Percentiles rank a stretch among this genome's conserved stretches.
phyloP scores from a whole-genome alignment of 2,888 invertebrate species.

The Prostheceraeus crozeri region DNA sequence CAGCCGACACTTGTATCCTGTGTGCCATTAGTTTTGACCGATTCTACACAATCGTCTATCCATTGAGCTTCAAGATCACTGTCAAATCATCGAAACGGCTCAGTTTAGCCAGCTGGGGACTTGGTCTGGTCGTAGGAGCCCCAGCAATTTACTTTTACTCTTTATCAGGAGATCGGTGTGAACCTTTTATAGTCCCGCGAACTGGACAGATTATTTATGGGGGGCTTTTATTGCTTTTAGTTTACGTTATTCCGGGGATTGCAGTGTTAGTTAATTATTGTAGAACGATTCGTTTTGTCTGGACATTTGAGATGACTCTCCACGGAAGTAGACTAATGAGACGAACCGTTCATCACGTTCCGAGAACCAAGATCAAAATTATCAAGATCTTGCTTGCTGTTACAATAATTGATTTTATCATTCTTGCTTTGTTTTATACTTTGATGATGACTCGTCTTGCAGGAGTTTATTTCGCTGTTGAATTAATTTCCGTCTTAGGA shows the following conservation, averaged over 20 bases:
- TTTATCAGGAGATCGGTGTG: not conserved
- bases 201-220: too few species aligned
- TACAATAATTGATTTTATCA: slow-evolving; percentile 41
- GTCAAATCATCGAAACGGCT: not conserved
- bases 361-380: slow-evolving; percentile 52
- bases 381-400: slow-evolving; percentile 50
- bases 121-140: too few species aligned
- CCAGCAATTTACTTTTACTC: too few species aligned
- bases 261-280: slow-evolving; percentile 45
- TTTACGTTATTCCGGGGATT: slow-evolving; percentile 43
- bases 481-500: not conserved
- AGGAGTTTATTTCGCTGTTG: not conserved
- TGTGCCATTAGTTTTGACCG: slow-evolving; percentile 49
- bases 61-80: slow-evolving; percentile 53
- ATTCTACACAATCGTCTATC: slow-evolving; percentile 54
- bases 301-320: slow-evolving; percentile 43
- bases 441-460: not conserved
- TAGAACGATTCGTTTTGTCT: slow-evolving; percentile 46
- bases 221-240: slow-evolving; percentile 34
- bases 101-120: not conserved
- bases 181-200: not conserved
- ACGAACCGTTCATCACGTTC: slow-evolving; percentile 48
- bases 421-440: slow-evolving; percentile 34
- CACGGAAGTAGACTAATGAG: slow-evolving; percentile 43
- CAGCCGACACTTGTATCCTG: slow-evolving; percentile 43